Base-by-base conservation (phyloP, 1,140 invertebrate species). In the Arctopsyche grandis region DNA sequence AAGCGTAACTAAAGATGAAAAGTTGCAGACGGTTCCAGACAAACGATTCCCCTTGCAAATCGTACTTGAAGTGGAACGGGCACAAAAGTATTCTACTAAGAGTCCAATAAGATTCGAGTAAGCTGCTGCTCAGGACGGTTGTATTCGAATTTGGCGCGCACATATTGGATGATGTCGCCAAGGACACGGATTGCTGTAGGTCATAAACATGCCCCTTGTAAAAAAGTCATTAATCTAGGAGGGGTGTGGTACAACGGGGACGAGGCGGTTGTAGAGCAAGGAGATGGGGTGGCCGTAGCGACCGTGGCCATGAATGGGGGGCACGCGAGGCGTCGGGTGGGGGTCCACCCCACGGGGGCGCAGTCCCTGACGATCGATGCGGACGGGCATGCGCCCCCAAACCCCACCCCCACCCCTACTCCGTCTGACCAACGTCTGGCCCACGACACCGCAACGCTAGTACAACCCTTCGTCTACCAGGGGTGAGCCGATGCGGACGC, bases 171-270 rank as follows among this genome's bases (percentile, higher is more conserved):
- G 16, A 52, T 52, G 48, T 12, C 48, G 48, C 48, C 48, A 52
- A 12, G 48, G 10, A 14, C 63, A n/a, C 63, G 24, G 10, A 66
- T 66, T 66, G 63, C 63, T 66, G 63, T 66, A 66, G 63, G 63
- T 66, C 63, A 66, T 66, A 66, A 66, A 66, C 63, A 66, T 66
- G 63, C 12, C 24, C 56, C 63, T 19, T 29, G 63, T 66, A 66
- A 66, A 66, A 66, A 66, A 24, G 63, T 66, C 22, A 66, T 66
- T 66, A 66, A 66, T 71, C 43, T n/a, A 38, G 46, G 5, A 7
- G 14, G 60, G 48, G 48, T 12, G 12, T 52, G 48, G 16, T n/a
- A n/a, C 16, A 12, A 12, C 12, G 63, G 9, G 63, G 63, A 14
- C 0, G 24, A 66, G 48, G 21, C 24, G 63, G 22, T 9, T 24